Evolutionary conservation across 2,888 invertebrate species (phyloP).

Genomic region (Theristus sp.): DNA sequence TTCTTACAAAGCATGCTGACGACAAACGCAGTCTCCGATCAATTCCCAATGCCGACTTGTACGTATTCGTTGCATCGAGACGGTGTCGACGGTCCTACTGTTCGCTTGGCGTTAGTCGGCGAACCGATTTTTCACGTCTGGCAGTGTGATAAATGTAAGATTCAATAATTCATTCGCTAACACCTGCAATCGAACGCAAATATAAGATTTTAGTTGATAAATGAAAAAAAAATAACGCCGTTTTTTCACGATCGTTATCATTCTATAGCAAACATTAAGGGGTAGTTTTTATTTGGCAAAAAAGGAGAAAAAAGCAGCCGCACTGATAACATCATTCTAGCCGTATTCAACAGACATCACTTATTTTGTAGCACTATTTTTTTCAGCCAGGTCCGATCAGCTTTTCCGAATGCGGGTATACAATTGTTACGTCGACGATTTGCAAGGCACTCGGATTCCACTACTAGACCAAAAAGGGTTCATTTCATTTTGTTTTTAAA

Average conservation of each 20-base stretch:
- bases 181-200: too few relatives aligned
- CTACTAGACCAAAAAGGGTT: neutral
- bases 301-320: too few relatives aligned
- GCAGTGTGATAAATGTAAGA: neutral
- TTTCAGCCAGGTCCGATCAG: neutral
- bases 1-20: too few relatives aligned
- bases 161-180: too few relatives aligned
- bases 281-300: too few relatives aligned
- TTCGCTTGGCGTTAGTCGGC: slow-evolving; percentile 5
- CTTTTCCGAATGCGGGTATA: neutral
- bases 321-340: too few relatives aligned
- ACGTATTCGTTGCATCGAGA: slow-evolving; percentile 2
- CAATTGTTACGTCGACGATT: neutral
- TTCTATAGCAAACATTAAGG: too few relatives aligned
- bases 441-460: too few relatives aligned
- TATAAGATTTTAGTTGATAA: too few relatives aligned
- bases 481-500: neutral
- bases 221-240: too few relatives aligned
- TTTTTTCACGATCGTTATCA: too few relatives aligned
- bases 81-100: slow-evolving; percentile 3
- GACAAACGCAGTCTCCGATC: neutral
- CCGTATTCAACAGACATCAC: too few relatives aligned
- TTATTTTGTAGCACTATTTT: neutral
- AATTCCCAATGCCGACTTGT: slow-evolving; percentile 5
- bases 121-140: slow-evolving; percentile 1